Evolutionary conservation across 2,113 vertebrate genomes (phyloP).

Genomic region (Mustelus asterias): DNA sequence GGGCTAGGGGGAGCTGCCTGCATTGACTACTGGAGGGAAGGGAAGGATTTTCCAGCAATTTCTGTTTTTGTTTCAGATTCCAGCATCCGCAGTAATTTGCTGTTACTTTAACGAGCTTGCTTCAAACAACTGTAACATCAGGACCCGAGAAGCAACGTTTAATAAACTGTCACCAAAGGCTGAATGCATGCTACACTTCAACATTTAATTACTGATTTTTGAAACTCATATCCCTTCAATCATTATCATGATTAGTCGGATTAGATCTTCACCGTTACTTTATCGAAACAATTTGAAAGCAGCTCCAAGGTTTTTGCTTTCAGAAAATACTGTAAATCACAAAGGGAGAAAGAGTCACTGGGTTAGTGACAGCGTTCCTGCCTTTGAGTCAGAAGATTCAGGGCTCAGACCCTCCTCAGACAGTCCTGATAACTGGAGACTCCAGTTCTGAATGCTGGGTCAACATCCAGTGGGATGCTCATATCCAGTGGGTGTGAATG

Average conservation of each 20-base stretch:
- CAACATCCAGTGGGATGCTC: neutral
- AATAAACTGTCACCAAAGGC: neutral
- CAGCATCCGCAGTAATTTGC: too few species aligned
- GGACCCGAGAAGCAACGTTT: neutral
- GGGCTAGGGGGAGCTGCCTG: too few species aligned
- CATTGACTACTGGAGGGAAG: too few species aligned
- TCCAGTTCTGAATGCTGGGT: neutral
- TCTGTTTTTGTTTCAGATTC: too few species aligned
- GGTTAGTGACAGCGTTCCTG: neutral
- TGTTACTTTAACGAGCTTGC: neutral
- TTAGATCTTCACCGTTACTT: neutral
- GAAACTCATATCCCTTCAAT: neutral
- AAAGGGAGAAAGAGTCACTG: neutral
- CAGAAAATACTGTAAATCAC: neutral
- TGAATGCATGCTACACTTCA: neutral
- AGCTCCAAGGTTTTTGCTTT: neutral
- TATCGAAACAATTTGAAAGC: neutral
- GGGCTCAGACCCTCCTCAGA: neutral
- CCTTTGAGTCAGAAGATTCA: neutral
- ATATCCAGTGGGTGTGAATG: too few species aligned
- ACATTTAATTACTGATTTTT: neutral
- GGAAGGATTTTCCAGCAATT: too few species aligned
- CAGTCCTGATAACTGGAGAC: neutral
- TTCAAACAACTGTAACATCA: neutral
- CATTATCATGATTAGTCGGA: neutral